phyloP scores from a whole-genome alignment of 2,113 vertebrate species.

The Scalopus aquaticus region DNA sequence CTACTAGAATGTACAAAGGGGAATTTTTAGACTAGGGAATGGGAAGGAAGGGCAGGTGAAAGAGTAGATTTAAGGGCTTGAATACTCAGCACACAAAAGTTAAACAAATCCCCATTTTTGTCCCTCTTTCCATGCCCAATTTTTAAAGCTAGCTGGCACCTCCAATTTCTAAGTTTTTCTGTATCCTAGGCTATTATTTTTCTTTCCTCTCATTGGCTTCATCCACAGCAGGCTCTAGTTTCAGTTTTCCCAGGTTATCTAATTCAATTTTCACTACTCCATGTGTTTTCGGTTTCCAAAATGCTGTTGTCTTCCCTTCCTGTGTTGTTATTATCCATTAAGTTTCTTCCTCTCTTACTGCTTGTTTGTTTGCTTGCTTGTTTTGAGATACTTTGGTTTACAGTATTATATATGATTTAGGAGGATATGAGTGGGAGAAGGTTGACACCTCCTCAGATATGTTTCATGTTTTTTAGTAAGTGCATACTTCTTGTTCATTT shows the following conservation, averaged over 20 bases:
- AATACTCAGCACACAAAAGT: not conserved
- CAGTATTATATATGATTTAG: too few relatives aligned
- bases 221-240: not conserved
- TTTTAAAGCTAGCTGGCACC: not conserved
- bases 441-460: too few relatives aligned
- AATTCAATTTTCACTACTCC: not conserved
- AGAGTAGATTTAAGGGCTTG: not conserved
- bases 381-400: too few relatives aligned
- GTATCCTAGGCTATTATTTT: not conserved
- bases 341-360: too few relatives aligned
- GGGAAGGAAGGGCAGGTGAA: not conserved
- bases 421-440: too few relatives aligned
- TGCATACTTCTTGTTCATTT: not conserved
- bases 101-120: not conserved
- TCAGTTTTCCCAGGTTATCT: not conserved
- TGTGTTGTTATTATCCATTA: not conserved
- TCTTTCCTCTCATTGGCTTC: not conserved
- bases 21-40: not conserved
- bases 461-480: not conserved
- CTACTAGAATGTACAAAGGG: not conserved
- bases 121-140: not conserved
- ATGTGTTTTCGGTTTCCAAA: conserved; percentile 14
- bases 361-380: too few relatives aligned
- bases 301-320: not conserved
- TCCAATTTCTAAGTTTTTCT: not conserved